Percentiles rank a stretch among this genome's conserved stretches.
phyloP scores from a whole-genome alignment of 2,113 vertebrate genomes.

The Syngnathus scovelli region DNA sequence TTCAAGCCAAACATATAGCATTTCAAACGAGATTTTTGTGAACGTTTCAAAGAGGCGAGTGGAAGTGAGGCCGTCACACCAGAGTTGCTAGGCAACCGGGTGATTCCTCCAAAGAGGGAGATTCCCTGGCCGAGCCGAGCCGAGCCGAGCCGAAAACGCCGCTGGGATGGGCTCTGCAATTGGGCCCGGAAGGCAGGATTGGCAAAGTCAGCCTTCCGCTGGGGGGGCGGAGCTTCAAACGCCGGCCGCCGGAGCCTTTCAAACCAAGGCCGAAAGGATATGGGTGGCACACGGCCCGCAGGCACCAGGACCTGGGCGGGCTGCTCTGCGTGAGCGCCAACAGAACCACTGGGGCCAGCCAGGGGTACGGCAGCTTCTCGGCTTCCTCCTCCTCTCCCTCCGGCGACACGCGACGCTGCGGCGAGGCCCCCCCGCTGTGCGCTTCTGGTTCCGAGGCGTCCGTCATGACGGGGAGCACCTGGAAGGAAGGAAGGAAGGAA shows the following conservation, averaged over 20 bases:
- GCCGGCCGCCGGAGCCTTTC: no score
- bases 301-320: constrained; percentile 94
- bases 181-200: no score
- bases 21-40: no score
- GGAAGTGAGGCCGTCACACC: constrained; percentile 59
- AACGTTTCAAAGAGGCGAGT: constrained; percentile 29
- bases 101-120: constrained; percentile 71
- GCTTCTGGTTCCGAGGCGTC: constrained; percentile 77
- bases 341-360: constrained; percentile 88
- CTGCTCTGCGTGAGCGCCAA: constrained; percentile 91
- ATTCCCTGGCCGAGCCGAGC: constrained; percentile 50
- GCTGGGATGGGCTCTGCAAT: no score
- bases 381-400: constrained; percentile 71
- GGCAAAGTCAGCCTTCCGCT: no score
- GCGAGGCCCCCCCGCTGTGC: constrained; percentile 65
- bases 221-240: no score
- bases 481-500: constrained; percentile 8
- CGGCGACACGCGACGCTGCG: constrained; percentile 49
- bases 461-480: constrained; percentile 83
- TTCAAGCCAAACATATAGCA: no score
- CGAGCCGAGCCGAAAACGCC: constrained; percentile 5
- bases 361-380: constrained; percentile 84
- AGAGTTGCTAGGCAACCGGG: constrained; percentile 75
- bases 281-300: constrained; percentile 92
- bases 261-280: constrained; percentile 77